Conservation (phyloP, 2,888 invertebrate species). For the Temnothorax unifasciatus region DNA sequence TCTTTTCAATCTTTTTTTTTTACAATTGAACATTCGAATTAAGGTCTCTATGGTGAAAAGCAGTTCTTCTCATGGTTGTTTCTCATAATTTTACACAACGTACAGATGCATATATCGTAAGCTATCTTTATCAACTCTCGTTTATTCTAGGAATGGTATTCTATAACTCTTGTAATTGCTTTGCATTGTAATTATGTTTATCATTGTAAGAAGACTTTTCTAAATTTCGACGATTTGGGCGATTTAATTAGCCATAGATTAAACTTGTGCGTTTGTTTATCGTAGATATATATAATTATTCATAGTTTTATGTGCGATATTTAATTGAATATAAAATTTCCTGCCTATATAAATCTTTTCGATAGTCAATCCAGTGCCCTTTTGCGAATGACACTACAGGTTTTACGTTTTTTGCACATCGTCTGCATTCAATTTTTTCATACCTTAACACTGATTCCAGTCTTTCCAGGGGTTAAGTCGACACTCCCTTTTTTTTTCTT, state of each 20-base stretch:
- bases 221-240: conserved; percentile 71
- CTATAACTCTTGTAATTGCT: conserved; percentile 59
- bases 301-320: conserved; percentile 66
- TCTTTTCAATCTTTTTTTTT: conserved; percentile 56
- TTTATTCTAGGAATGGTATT: conserved; percentile 76
- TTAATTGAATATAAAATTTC: conserved; percentile 69
- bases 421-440: conserved; percentile 75
- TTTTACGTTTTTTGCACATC: conserved; percentile 72
- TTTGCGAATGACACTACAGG: conserved; percentile 74
- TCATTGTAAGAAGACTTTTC: conserved; percentile 65
- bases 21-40: conserved; percentile 69
- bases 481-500: conserved; percentile 79
- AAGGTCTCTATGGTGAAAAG: conserved; percentile 77
- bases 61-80: conserved; percentile 74
- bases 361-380: conserved; percentile 76
- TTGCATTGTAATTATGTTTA: conserved; percentile 65
- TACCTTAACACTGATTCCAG: conserved; percentile 82
- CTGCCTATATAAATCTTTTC: conserved; percentile 69
- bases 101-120: conserved; percentile 65
- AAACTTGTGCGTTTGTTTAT: conserved; percentile 62
- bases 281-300: conserved; percentile 64
- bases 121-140: conserved; percentile 64
- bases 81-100: conserved; percentile 64
- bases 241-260: conserved; percentile 70
- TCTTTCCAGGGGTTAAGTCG: conserved; percentile 84